These are phyloP conservation scores for Amyelois transitella DNA, from an alignment of 1,140 invertebrate genomes.

Conservation along the genomic window DNA sequence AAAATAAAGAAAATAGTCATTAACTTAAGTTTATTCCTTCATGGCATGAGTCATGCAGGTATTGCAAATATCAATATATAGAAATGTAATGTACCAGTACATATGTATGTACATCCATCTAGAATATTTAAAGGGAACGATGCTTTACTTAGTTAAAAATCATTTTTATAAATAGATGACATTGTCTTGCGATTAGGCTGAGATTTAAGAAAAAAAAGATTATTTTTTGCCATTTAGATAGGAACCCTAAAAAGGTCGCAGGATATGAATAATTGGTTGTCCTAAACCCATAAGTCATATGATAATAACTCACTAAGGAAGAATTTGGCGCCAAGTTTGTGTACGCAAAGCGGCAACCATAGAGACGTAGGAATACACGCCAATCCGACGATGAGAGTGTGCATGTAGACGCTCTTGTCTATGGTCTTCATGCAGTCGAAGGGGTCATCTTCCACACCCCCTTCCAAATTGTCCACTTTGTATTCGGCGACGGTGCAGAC, in stretches of 20 bases:
- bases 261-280: no score
- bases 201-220: no score
- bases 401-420: slow-evolving; percentile 79
- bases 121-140: no score
- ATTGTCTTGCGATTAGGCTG: no score
- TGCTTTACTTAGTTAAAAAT: no score
- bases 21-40: background rate
- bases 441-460: slow-evolving; percentile 49
- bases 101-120: no score
- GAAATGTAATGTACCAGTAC: no score
- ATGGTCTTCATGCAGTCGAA: slow-evolving; percentile 76
- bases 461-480: slow-evolving; percentile 65
- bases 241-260: no score
- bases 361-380: slow-evolving; percentile 84
- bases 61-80: background rate
- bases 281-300: background rate
- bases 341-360: slow-evolving; percentile 82
- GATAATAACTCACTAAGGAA: slow-evolving; percentile 78
- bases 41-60: background rate
- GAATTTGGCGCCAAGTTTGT: slow-evolving; percentile 82
- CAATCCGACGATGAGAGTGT: slow-evolving; percentile 82
- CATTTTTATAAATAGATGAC: no score
- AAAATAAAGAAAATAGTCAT: slow-evolving; percentile 31
- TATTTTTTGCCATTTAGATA: no score
- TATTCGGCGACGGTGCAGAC: slow-evolving; percentile 82